Evolutionary conservation across 2,888 invertebrate species (phyloP), one percentile per base, ranked within the genome.

Genomic region (Tinea semifulvella): DNA sequence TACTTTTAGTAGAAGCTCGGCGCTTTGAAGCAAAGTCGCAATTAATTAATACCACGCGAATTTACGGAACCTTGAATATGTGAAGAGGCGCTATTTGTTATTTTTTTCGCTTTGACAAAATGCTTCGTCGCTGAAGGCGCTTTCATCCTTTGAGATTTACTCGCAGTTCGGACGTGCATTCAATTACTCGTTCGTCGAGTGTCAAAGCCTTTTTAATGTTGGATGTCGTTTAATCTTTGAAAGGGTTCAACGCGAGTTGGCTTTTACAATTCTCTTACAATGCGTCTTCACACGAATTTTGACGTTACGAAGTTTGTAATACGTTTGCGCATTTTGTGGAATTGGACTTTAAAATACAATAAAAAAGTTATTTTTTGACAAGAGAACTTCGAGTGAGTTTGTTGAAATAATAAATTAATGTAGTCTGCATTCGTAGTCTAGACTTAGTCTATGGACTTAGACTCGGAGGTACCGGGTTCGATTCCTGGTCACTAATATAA

Each of bases 171-270:
- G 56, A 56, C 57, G 58, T 57, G 57, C 58, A 65, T 64, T 63
- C 60, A 64, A 64, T 65, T 65, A 65, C 63, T 60, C 55, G 54
- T 58, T 55, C 56, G 58, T 56, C 45, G 57, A 58, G 64, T 58
- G 60, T 65, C 65, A 65, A 65, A 65, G 65, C 60, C 63, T 63
- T 63, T 31, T 61, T 55, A 58, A 60, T 59, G 56, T 58, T 61
- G 62, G 56, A 48, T 58, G 57, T 56, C 56, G 54, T 50, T 53
- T 53, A 54, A 54, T 58, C 52, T 56, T 50, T 47, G 50, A 60
- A 60, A 58, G 58, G 53, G 53, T 54, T 55, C 53, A 48, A 18
- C 46, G 48, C 50, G 49, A 48, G 52, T 52, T 51, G 50, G 53
- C 51, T 54, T 53, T 48, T 46, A 46, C 46, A 47, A 47, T 26